Evolutionary conservation across 2,888 invertebrate species (phyloP).

Genomic region (Boloria euphrosyne): DNA sequence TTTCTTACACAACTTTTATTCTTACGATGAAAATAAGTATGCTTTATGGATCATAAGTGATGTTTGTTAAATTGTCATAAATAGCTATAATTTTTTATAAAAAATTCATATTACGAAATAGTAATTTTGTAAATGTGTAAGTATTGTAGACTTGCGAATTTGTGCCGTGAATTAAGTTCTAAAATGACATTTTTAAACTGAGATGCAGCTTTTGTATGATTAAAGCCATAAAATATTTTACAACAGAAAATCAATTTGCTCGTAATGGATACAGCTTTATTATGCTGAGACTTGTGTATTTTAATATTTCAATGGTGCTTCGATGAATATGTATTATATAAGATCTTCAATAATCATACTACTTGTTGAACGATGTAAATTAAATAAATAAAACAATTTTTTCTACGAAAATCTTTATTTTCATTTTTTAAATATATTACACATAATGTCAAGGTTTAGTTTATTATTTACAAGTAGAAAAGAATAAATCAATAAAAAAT

Average conservation of each 20-base stretch:
- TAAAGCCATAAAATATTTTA: too few relatives aligned
- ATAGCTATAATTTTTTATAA: too few relatives aligned
- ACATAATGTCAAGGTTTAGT: constrained; percentile 59
- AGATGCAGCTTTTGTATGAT: too few relatives aligned
- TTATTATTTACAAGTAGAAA: constrained; percentile 66
- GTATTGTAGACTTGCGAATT: too few relatives aligned
- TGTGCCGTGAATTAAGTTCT: too few relatives aligned
- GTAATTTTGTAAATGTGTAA: too few relatives aligned
- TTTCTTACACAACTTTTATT: neutral
- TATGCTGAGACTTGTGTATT: too few relatives aligned
- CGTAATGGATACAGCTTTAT: too few relatives aligned
- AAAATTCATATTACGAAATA: too few relatives aligned
- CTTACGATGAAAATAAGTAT: neutral
- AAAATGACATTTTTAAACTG: too few relatives aligned
- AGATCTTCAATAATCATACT: constrained; percentile 1
- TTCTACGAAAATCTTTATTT: constrained; percentile 78
- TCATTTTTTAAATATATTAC: constrained; percentile 76
- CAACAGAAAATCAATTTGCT: too few relatives aligned
- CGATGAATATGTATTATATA: constrained; percentile 5
- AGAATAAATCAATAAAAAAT: constrained; percentile 50
- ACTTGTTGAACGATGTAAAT: constrained; percentile 31
- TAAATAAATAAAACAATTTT: constrained; percentile 59
- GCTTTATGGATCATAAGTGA: neutral
- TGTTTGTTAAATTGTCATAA: too few relatives aligned
- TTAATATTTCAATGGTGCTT: constrained; percentile 1